phyloP scores from a whole-genome alignment of 2,888 invertebrate species.

The Bembecia ichneumoniformis region DNA sequence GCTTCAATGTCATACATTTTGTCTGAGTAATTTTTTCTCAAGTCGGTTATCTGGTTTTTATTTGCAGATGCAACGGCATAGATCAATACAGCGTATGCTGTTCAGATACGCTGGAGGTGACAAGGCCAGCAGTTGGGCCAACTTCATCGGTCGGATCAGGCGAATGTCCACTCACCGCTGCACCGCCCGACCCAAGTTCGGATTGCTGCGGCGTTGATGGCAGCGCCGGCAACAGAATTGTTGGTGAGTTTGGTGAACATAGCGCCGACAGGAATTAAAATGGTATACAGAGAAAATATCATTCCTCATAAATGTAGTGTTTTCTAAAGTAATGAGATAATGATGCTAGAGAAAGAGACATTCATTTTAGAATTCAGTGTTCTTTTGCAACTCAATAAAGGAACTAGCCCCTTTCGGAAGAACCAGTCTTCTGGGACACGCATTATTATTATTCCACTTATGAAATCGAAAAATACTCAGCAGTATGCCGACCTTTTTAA shows the following conservation, averaged over 20 bases:
- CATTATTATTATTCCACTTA: no score
- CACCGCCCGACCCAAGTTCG: constrained; percentile 28
- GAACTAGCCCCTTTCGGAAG: no score
- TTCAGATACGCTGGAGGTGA: constrained; percentile 12
- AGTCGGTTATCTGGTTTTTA: not conserved
- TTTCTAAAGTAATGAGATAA: no score
- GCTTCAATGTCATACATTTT: no score
- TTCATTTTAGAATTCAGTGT: no score
- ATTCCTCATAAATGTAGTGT: no score
- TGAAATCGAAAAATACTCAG: no score
- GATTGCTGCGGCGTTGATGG: constrained; percentile 44
- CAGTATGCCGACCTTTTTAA: no score
- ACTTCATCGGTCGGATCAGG: constrained; percentile 4
- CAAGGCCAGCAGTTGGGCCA: not conserved
- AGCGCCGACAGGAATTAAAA: not conserved
- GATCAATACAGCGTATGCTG: constrained; percentile 42
- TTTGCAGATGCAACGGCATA: constrained; percentile 29
- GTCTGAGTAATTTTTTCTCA: not conserved
- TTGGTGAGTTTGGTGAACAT: constrained; percentile 21
- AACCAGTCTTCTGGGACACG: no score
- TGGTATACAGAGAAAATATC: no score
- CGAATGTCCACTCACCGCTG: constrained; percentile 15
- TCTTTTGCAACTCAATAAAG: no score
- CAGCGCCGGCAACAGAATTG: constrained; percentile 29
- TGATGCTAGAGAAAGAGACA: no score